A percentile compares a stretch with the other conserved stretches of the same genome.
Conservation (phyloP, 2,797 vertebrate genomes). For the Chromis chromis region DNA sequence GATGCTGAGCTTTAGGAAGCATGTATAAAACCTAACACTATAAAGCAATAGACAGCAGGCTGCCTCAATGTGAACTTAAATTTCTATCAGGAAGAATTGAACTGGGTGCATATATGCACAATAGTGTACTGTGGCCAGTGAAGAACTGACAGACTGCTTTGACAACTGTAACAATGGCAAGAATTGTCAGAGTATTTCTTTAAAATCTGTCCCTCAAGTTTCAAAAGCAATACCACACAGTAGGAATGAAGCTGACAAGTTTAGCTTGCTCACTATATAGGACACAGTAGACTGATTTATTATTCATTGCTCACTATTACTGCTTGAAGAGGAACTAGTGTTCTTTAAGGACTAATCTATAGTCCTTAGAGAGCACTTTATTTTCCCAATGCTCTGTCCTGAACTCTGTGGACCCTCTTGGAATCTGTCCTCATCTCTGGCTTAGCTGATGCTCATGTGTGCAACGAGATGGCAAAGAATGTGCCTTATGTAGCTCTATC, state of each 20-base stretch:
- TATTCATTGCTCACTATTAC: constrained; percentile 43
- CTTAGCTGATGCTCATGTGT: constrained; percentile 52
- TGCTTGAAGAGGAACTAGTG: constrained; percentile 41
- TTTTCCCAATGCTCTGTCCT: constrained; percentile 61
- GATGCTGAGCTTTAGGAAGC: constrained; percentile 1
- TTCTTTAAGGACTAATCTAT: constrained; percentile 47
- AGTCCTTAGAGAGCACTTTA: constrained; percentile 51
- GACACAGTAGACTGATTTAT: constrained; percentile 45
- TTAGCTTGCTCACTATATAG: constrained; percentile 42
- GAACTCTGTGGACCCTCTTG: constrained; percentile 46
- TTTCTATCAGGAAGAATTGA: constrained; percentile 27
- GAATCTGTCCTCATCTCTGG: constrained; percentile 47
- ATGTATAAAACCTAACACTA: constrained; percentile 13
- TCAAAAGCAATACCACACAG: constrained; percentile 24
- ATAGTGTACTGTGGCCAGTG: constrained; percentile 34
- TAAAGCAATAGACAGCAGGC: constrained; percentile 25
- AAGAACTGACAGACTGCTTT: constrained; percentile 39
- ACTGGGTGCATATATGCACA: constrained; percentile 27
- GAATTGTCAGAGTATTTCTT: constrained; percentile 26
- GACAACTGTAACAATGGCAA: constrained; percentile 36
- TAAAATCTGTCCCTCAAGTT: constrained; percentile 15
- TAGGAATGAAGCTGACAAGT: constrained; percentile 40
- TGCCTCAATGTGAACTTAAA: constrained; percentile 17
- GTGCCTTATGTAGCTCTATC: constrained; percentile 62
- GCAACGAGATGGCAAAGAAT: constrained; percentile 65